These are phyloP conservation scores for Ectropis grisescens DNA, from an alignment of 1,140 invertebrate genomes.

Conservation along the genomic window DNA sequence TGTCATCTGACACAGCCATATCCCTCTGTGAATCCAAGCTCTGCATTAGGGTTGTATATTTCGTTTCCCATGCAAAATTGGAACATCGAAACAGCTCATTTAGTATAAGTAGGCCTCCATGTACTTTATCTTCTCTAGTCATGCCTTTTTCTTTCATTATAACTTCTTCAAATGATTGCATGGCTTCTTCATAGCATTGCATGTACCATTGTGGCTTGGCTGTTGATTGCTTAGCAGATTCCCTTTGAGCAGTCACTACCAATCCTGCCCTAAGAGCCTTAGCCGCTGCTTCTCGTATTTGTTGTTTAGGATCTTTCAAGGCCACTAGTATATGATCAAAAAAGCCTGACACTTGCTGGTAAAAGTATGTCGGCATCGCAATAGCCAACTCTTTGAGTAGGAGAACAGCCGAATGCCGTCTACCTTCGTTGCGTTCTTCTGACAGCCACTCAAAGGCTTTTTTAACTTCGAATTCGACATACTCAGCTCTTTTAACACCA, in stretches of 20 bases:
- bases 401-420: constrained; percentile 92
- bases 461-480: constrained; percentile 95
- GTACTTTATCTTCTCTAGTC: constrained; percentile 90
- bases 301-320: constrained; percentile 92
- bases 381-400: constrained; percentile 94
- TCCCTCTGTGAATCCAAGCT: constrained; percentile 59
- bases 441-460: constrained; percentile 94
- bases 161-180: constrained; percentile 82
- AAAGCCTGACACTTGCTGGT: constrained; percentile 96
- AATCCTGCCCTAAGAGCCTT: constrained; percentile 93
- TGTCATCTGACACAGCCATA: constrained; percentile 70
- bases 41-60: constrained; percentile 80
- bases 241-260: constrained; percentile 94
- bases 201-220: constrained; percentile 93
- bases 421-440: constrained; percentile 89
- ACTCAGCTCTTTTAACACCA: constrained; percentile 93
- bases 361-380: constrained; percentile 97
- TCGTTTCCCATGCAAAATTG: constrained; percentile 89
- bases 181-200: constrained; percentile 92
- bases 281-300: constrained; percentile 92
- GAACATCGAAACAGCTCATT: constrained; percentile 95
- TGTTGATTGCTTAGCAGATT: constrained; percentile 90
- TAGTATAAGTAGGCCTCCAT: constrained; percentile 93
- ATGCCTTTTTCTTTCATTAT: constrained; percentile 81
- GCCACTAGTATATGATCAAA: constrained; percentile 97